Percentiles rank a stretch among this genome's conserved stretches.
These are phyloP conservation scores for Euplexia lucipara DNA, from an alignment of 2,888 invertebrate species.

Conservation along the genomic window DNA sequence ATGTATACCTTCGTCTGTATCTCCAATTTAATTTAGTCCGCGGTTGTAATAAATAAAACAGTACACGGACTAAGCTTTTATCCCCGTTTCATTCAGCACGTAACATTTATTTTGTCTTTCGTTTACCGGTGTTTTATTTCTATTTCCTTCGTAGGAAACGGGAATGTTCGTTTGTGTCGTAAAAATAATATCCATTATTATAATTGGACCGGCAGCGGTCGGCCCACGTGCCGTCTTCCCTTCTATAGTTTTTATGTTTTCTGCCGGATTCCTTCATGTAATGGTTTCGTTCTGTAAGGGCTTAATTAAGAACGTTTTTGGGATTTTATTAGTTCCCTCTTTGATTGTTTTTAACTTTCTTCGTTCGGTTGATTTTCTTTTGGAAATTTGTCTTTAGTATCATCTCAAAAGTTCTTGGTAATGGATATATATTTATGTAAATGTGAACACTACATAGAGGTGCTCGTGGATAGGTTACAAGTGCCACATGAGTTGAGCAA, in stretches of 20 bases:
- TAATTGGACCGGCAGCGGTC: slow-evolving; percentile 77
- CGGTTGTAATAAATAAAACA: slow-evolving; percentile 45
- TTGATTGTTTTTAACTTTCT: slow-evolving; percentile 36
- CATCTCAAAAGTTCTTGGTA: slow-evolving; percentile 5
- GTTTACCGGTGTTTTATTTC: slow-evolving; percentile 68
- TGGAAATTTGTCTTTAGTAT: slow-evolving; percentile 7
- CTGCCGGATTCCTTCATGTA: slow-evolving; percentile 64
- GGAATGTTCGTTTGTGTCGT: slow-evolving; percentile 79
- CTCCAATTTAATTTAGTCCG: slow-evolving; percentile 53
- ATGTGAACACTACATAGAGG: not conserved
- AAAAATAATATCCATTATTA: slow-evolving; percentile 87
- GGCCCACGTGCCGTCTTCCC: slow-evolving; percentile 71
- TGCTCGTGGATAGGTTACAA: no score
- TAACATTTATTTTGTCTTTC: slow-evolving; percentile 64
- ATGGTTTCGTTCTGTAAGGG: slow-evolving; percentile 47
- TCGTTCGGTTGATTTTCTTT: slow-evolving; percentile 15
- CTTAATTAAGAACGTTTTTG: slow-evolving; percentile 58
- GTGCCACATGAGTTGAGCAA: no score
- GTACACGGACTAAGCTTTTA: slow-evolving; percentile 43
- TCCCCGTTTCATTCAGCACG: slow-evolving; percentile 57
- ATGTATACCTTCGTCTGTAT: slow-evolving; percentile 18
- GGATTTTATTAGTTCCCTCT: slow-evolving; percentile 42
- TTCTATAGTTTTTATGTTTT: slow-evolving; percentile 76
- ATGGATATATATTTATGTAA: not conserved
- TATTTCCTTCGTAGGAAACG: slow-evolving; percentile 73